These are phyloP conservation scores for Pectinophora gossypiella DNA, from an alignment of 1,140 invertebrate genomes.

Conservation along the genomic window DNA sequence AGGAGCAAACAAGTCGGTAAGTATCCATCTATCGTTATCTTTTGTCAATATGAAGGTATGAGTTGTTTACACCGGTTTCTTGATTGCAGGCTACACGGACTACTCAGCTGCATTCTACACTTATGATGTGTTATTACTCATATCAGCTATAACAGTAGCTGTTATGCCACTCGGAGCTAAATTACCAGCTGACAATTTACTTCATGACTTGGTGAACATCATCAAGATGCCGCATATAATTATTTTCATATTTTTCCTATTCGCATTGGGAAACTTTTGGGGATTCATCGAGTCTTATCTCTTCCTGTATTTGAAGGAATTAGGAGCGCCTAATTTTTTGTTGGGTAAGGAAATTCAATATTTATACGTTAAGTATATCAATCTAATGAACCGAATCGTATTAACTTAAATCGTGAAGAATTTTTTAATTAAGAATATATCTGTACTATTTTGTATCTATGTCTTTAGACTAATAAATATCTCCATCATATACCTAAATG, in stretches of 20 bases:
- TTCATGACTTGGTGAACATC: constrained; percentile 82
- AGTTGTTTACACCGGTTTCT: constrained; percentile 48
- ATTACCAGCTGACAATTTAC: constrained; percentile 82
- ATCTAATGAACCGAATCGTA: no score
- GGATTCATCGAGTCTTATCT: constrained; percentile 91
- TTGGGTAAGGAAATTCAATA: constrained; percentile 77
- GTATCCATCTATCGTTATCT: constrained; percentile 53
- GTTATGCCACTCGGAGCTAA: constrained; percentile 84
- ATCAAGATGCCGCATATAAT: constrained; percentile 84
- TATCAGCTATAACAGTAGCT: constrained; percentile 81
- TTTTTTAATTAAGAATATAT: no score
- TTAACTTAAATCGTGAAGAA: no score
- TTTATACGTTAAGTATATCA: no score
- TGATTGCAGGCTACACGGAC: constrained; percentile 81
- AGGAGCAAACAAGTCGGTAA: constrained; percentile 76
- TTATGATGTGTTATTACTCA: constrained; percentile 81
- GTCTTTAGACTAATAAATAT: no score
- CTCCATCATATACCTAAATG: no score
- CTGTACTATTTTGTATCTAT: no score
- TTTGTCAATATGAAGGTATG: constrained; percentile 49
- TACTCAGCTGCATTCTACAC: constrained; percentile 87
- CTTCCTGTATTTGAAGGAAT: constrained; percentile 88
- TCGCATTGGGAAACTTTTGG: constrained; percentile 87
- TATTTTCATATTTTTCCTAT: constrained; percentile 85
- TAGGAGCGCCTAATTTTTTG: constrained; percentile 86